A percentile compares a stretch with the other conserved stretches of the same genome.
These are phyloP conservation scores for Orgyia antiqua DNA, from an alignment of 2,888 invertebrate species.

Conservation along the genomic window DNA sequence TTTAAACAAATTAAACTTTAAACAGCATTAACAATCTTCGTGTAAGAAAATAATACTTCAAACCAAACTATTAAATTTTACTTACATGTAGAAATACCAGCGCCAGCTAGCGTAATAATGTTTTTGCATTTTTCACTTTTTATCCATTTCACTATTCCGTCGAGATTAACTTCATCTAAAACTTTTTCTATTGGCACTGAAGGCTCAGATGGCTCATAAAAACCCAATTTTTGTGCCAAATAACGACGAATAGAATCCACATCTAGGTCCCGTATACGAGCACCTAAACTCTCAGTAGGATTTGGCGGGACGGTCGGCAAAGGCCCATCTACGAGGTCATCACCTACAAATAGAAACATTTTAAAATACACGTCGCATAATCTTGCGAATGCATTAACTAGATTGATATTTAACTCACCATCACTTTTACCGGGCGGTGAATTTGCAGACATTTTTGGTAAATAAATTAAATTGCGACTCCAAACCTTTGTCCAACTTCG, in stretches of 20 bases:
- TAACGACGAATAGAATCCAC: constrained; percentile 82
- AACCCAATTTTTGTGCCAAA: constrained; percentile 81
- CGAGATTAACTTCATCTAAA: constrained; percentile 83
- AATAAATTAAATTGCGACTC: constrained; percentile 59
- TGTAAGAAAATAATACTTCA: not conserved
- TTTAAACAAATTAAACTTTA: not conserved
- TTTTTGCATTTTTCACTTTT: constrained; percentile 87
- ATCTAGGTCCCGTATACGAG: constrained; percentile 65
- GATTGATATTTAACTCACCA: constrained; percentile 36
- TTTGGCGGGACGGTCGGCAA: constrained; percentile 56
- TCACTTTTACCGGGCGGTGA: constrained; percentile 65
- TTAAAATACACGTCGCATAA: constrained; percentile 11
- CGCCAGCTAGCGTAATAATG: constrained; percentile 95
- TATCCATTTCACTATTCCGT: constrained; percentile 89
- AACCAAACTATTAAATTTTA: constrained; percentile 17
- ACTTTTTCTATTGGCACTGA: constrained; percentile 60
- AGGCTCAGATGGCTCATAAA: constrained; percentile 67
- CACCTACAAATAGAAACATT: constrained; percentile 41
- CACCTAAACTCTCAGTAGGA: constrained; percentile 49
- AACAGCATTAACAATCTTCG: not conserved
- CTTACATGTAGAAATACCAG: constrained; percentile 97
- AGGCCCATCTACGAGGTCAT: constrained; percentile 39
- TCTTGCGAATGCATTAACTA: constrained; percentile 1
- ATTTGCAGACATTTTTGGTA: constrained; percentile 66
- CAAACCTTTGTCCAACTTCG: constrained; percentile 55